Conservation (phyloP, 2,888 invertebrate genomes). For the Limnephilus lunatus region DNA sequence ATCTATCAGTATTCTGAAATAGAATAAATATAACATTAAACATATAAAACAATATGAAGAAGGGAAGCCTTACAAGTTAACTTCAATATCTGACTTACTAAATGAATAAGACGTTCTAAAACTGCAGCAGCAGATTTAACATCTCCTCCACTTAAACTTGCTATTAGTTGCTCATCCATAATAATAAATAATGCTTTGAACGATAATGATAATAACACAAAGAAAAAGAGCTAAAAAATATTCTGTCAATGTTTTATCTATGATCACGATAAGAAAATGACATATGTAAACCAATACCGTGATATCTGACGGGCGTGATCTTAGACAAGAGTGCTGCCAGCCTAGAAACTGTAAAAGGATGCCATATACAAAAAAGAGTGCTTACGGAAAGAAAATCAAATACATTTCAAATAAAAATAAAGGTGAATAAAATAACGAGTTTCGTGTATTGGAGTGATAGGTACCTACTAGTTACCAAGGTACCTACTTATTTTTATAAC, state of each 20-base stretch:
- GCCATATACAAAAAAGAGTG: neutral
- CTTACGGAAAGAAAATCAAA: neutral
- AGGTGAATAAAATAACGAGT: neutral
- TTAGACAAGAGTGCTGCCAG: neutral
- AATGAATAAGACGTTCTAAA: constrained; percentile 54
- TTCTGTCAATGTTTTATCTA: neutral
- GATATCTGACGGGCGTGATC: constrained; percentile 16
- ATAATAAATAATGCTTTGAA: neutral
- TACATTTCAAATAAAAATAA: neutral
- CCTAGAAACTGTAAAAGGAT: neutral
- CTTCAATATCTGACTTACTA: constrained; percentile 49
- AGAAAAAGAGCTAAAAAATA: neutral
- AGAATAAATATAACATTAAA: constrained; percentile 18
- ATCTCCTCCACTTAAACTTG: constrained; percentile 55
- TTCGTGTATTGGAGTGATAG: neutral
- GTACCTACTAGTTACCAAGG: no score
- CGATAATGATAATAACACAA: neutral
- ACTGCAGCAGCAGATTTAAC: constrained; percentile 35
- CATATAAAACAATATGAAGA: constrained; percentile 21
- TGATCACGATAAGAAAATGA: neutral
- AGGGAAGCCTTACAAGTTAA: constrained; percentile 41
- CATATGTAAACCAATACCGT: neutral
- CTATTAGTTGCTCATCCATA: constrained; percentile 55
- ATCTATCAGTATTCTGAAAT: constrained; percentile 76
- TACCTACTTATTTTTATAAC: no score